These are phyloP conservation scores for Parus major DNA, from an alignment of 2,113 vertebrate species.

Conservation along the genomic window DNA sequence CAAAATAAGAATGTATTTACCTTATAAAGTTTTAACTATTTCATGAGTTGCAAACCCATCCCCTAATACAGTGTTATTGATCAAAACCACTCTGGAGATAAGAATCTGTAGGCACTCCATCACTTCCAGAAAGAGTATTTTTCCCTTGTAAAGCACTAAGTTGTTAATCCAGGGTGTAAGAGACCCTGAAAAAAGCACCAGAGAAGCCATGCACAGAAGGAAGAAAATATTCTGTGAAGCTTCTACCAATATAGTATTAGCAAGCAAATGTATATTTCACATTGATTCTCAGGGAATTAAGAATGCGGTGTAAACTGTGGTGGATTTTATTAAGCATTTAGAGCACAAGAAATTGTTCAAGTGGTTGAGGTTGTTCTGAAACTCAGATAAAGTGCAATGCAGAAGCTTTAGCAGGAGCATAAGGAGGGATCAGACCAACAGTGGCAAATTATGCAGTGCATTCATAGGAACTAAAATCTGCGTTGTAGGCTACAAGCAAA, in stretches of 20 bases:
- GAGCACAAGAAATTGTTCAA: neutral
- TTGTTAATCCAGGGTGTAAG: neutral
- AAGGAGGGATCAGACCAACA: constrained; percentile 15
- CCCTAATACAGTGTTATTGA: constrained; percentile 41
- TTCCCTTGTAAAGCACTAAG: constrained; percentile 27
- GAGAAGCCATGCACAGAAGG: neutral
- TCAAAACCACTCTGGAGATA: constrained; percentile 48
- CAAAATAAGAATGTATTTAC: neutral
- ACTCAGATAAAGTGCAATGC: neutral
- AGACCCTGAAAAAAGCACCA: neutral
- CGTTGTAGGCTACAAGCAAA: neutral
- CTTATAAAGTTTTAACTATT: constrained; percentile 6
- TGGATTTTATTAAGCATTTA: neutral
- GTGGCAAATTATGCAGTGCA: constrained; percentile 8
- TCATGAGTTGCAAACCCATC: neutral
- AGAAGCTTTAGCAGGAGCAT: constrained; percentile 23
- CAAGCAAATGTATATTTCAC: neutral
- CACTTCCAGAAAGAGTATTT: constrained; percentile 11
- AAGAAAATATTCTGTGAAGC: neutral
- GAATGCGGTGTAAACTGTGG: neutral
- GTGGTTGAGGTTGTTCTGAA: neutral
- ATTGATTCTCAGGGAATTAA: neutral
- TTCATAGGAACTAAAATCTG: neutral
- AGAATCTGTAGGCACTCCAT: neutral
- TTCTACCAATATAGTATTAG: neutral